Percentiles rank a stretch among this genome's conserved stretches.
Evolutionary conservation across 2,888 invertebrate species (phyloP).

Genomic region (Drosophila kambysellisi): DNA sequence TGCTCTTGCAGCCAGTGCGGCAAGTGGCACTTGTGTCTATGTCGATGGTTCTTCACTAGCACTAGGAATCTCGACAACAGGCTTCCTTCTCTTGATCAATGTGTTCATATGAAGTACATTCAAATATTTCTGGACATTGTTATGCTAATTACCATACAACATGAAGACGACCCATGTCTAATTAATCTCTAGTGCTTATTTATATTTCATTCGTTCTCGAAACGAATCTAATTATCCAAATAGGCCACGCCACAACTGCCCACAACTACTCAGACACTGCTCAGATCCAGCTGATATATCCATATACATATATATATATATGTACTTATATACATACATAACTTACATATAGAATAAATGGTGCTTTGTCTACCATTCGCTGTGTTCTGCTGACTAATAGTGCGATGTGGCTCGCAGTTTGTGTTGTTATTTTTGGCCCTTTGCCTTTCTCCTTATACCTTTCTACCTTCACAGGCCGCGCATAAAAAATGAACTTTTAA

Average conservation of each 20-base stretch:
- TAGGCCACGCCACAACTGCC: constrained; percentile 55
- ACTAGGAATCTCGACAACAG: constrained; percentile 11
- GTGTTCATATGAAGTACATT: constrained; percentile 51
- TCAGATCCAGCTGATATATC: constrained; percentile 32
- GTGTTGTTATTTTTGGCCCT: not conserved
- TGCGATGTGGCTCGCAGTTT: constrained; percentile 39
- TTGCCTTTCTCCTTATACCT: not conserved
- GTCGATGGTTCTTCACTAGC: not conserved
- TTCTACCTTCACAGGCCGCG: constrained; percentile 30
- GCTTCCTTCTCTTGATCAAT: constrained; percentile 39
- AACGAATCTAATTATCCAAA: constrained; percentile 73
- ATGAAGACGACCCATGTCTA: constrained; percentile 58
- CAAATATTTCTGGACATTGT: constrained; percentile 28
- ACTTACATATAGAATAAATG: constrained; percentile 17
- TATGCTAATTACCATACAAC: constrained; percentile 54
- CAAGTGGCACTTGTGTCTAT: constrained; percentile 30
- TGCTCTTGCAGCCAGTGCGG: constrained; percentile 20
- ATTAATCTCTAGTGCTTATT: constrained; percentile 75
- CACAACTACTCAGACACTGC: not conserved
- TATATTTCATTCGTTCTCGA: constrained; percentile 66
- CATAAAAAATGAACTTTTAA: constrained; percentile 80
- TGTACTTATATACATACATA: constrained; percentile 17
- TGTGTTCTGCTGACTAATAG: constrained; percentile 69
- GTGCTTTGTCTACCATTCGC: constrained; percentile 3
- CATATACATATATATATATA: constrained; percentile 24